Conservation (phyloP, 2,797 vertebrate genomes). For the Syncerus caffer region DNA sequence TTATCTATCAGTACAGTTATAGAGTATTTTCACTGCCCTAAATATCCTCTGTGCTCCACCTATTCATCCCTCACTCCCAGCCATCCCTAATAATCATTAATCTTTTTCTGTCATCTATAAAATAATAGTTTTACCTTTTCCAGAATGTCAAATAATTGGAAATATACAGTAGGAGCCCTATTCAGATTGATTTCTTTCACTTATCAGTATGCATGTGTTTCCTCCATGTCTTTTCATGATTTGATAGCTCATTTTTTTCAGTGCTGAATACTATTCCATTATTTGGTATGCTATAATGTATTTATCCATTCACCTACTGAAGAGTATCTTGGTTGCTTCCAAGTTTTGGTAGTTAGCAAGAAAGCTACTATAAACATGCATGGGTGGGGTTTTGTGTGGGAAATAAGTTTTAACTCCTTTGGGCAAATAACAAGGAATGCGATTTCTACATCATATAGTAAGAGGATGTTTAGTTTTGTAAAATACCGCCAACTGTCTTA, state of each 20-base stretch:
- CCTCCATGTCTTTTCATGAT: neutral
- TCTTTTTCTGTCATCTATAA: neutral
- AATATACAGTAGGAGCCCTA: neutral
- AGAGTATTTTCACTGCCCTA: neutral
- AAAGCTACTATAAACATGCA: neutral
- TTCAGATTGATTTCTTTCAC: neutral
- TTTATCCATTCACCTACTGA: neutral
- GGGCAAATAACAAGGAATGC: neutral
- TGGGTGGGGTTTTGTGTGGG: neutral
- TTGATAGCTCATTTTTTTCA: neutral
- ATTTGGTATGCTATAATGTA: neutral
- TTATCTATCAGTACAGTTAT: neutral
- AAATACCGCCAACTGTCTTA: neutral
- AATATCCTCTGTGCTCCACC: neutral
- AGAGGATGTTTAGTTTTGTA: neutral
- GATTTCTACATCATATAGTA: neutral
- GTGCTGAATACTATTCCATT: neutral
- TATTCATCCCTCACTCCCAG: accelerated
- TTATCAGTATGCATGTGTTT: neutral
- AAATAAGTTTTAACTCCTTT: neutral
- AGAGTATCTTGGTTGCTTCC: neutral
- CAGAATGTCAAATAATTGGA: neutral
- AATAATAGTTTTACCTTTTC: neutral
- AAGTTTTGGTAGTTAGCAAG: neutral
- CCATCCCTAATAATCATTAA: neutral